These are phyloP conservation scores for Australoheros scitulus DNA, from an alignment of 2,113 vertebrate genomes.

Conservation along the genomic window DNA sequence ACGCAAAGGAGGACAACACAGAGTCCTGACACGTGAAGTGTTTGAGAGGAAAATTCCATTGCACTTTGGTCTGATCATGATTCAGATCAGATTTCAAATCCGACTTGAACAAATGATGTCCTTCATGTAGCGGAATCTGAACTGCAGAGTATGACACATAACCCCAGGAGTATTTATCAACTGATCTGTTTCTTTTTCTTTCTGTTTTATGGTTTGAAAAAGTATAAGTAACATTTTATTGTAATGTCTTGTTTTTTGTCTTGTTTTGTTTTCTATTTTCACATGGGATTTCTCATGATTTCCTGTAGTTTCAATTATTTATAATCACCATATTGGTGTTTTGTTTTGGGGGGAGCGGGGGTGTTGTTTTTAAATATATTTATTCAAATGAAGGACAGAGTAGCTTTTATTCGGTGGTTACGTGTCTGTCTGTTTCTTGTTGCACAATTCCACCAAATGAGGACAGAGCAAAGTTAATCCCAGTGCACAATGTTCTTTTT, in stretches of 20 bases:
- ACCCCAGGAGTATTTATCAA: slow-evolving; percentile 22
- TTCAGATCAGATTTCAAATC: slow-evolving; percentile 36
- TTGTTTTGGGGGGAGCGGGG: background rate
- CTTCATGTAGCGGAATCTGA: background rate
- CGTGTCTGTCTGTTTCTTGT: slow-evolving; percentile 49
- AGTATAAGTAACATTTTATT: slow-evolving; percentile 16
- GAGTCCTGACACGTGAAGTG: slow-evolving; percentile 67
- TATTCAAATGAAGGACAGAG: slow-evolving; percentile 65
- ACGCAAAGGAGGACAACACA: slow-evolving; percentile 86
- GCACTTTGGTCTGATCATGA: slow-evolving; percentile 24
- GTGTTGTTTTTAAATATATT: slow-evolving; percentile 43
- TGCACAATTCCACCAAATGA: slow-evolving; percentile 60
- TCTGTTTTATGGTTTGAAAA: slow-evolving; percentile 39
- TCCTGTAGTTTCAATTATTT: slow-evolving; percentile 40
- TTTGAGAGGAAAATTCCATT: slow-evolving; percentile 11
- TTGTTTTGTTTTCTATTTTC: background rate
- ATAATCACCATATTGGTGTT: slow-evolving; percentile 83
- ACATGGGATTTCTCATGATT: slow-evolving; percentile 34
- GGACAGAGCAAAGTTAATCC: slow-evolving; percentile 50
- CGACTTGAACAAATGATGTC: slow-evolving; percentile 27
- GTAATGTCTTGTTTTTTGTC: slow-evolving; percentile 8
- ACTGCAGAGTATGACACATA: slow-evolving; percentile 6
- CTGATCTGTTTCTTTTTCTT: slow-evolving; percentile 45
- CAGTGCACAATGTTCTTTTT: slow-evolving; percentile 34
- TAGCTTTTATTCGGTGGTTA: slow-evolving; percentile 41